phyloP scores from a whole-genome alignment of 2,888 invertebrate species.

The Ophion costatus region DNA sequence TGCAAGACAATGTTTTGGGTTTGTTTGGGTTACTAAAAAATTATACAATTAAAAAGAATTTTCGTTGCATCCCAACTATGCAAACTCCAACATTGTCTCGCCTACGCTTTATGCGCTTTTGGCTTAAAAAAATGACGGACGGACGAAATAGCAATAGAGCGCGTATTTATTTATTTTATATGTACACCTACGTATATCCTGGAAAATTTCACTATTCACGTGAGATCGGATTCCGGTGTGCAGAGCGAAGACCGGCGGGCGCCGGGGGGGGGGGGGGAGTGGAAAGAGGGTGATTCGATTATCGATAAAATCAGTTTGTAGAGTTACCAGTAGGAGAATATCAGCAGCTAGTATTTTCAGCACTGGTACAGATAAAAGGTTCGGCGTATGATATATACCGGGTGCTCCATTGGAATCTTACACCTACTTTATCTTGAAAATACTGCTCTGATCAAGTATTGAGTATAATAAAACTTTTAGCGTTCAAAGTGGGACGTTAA shows the following conservation, averaged over 20 bases:
- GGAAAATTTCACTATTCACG: neutral
- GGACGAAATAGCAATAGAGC: neutral
- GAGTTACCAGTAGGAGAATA: slow-evolving; percentile 31
- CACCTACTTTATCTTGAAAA: no score
- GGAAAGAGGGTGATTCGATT: slow-evolving; percentile 49
- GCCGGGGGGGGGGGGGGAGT: neutral
- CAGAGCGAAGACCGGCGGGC: neutral
- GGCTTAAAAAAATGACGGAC: neutral
- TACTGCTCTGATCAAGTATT: no score
- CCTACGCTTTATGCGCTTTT: neutral
- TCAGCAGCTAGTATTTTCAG: slow-evolving; percentile 11
- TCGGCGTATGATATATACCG: slow-evolving; percentile 7
- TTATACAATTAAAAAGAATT: no score
- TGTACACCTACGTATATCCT: neutral
- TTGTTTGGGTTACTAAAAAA: no score
- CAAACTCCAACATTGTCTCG: neutral
- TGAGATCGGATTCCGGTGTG: slow-evolving; percentile 23
- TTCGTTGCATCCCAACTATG: no score
- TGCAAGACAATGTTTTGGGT: no score
- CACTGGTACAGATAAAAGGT: slow-evolving; percentile 52
- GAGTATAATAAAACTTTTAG: no score
- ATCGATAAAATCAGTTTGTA: slow-evolving; percentile 53
- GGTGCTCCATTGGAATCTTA: no score
- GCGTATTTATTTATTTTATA: neutral
- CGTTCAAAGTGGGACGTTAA: no score